Conservation (phyloP, 92 coral and sea anemone genomes). For the Porites rus region DNA sequence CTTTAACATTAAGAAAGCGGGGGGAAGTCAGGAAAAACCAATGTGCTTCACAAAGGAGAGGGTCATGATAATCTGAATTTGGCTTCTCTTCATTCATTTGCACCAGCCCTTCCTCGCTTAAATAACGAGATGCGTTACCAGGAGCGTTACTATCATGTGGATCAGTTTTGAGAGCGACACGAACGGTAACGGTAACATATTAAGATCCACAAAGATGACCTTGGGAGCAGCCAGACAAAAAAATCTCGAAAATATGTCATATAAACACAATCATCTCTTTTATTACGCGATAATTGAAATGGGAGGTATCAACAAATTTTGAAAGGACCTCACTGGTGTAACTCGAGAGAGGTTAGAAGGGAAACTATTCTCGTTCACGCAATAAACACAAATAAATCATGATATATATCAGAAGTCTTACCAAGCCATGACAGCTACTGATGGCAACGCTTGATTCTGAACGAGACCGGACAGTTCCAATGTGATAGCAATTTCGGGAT, state of each 20-base stretch:
- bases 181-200: background rate
- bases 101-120: too few species aligned
- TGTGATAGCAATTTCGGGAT: constrained; percentile 65
- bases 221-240: constrained; percentile 12
- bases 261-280: constrained; percentile 14
- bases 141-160: too few species aligned
- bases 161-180: background rate
- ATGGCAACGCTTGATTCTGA: constrained; percentile 75
- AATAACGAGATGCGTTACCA: too few species aligned
- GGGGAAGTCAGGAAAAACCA: too few species aligned
- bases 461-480: constrained; percentile 66
- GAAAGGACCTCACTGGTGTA: background rate
- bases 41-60: too few species aligned
- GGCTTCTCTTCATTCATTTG: too few species aligned
- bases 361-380: background rate
- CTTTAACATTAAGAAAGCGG: too few species aligned
- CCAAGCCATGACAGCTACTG: constrained; percentile 86
- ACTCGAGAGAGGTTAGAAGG: constrained; percentile 13
- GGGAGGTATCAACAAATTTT: constrained; percentile 1
- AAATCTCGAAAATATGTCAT: background rate
- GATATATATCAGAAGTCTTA: constrained; percentile 45
- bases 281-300: constrained; percentile 19
- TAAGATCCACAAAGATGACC: constrained; percentile 36
- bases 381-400: constrained; percentile 5
- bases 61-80: too few species aligned